Conservation (phyloP, 2,888 invertebrate genomes). For the Dimorphilus gyrociliatus region DNA sequence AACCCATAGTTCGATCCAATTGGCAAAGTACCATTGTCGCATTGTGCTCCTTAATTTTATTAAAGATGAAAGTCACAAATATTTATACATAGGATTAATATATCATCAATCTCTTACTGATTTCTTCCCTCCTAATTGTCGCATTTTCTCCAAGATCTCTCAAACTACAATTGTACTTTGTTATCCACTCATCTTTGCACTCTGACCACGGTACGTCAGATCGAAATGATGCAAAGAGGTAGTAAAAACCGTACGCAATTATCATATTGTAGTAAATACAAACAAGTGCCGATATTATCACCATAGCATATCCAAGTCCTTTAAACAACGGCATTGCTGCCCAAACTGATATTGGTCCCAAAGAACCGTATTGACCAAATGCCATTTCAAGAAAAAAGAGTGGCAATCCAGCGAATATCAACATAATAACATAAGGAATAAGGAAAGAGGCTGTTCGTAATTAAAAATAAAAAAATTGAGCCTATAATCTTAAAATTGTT, state of each 20-base stretch:
- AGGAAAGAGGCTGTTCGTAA: constrained; percentile 34
- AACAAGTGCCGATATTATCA: constrained; percentile 22
- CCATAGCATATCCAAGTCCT: constrained; percentile 41
- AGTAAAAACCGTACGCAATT: constrained; percentile 32
- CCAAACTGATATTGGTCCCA: constrained; percentile 64
- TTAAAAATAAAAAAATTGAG: too few species aligned
- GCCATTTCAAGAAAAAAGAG: constrained; percentile 62
- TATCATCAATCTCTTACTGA: too few species aligned
- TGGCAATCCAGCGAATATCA: constrained; percentile 47
- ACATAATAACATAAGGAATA: constrained; percentile 28
- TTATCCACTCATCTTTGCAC: constrained; percentile 27
- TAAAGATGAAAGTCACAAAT: too few species aligned
- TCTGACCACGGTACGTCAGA: constrained; percentile 27
- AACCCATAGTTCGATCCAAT: too few species aligned
- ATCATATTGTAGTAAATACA: constrained; percentile 33
- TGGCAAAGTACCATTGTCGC: too few species aligned
- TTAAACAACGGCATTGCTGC: constrained; percentile 60
- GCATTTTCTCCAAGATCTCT: too few species aligned
- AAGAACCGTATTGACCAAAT: constrained; percentile 59
- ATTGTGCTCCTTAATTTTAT: too few species aligned
- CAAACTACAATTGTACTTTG: constrained; percentile 7
- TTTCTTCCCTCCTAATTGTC: too few species aligned
- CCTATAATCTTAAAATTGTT: too few species aligned
- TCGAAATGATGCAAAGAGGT: constrained; percentile 29
- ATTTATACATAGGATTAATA: too few species aligned